Evolutionary conservation across 2,888 invertebrate species (phyloP).

Genomic region (Panorpa germanica): DNA sequence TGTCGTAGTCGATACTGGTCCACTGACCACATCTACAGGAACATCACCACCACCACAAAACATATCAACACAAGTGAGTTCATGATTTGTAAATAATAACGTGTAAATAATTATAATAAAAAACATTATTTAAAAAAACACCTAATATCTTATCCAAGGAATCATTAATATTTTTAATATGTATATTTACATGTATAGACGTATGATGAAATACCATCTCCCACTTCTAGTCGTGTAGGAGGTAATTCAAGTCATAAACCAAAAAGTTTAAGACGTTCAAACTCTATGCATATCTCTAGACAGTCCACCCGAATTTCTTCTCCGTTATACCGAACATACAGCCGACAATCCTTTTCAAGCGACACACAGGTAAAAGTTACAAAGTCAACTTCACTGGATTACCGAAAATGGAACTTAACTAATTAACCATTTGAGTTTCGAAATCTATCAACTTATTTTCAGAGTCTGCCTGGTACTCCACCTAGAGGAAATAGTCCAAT

Average conservation of each 20-base stretch:
- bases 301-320: constrained; percentile 20
- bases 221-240: constrained; percentile 14
- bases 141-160: no score
- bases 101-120: background rate
- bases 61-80: constrained; percentile 63
- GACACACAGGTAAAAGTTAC: constrained; percentile 36
- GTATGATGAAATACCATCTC: constrained; percentile 24
- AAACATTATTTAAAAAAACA: no score
- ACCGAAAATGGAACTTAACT: constrained; percentile 18
- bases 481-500: constrained; percentile 29
- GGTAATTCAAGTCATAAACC: constrained; percentile 12
- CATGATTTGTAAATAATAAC: constrained; percentile 6
- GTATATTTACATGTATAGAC: constrained; percentile 20
- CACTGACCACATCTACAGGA: constrained; percentile 37
- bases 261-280: constrained; percentile 18
- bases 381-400: constrained; percentile 11
- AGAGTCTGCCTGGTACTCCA: constrained; percentile 32
- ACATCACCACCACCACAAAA: constrained; percentile 76
- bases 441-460: constrained; percentile 13
- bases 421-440: background rate
- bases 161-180: background rate
- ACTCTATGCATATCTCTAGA: constrained; percentile 18
- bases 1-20: no score
- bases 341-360: constrained; percentile 43
- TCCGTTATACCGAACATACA: constrained; percentile 35